phyloP scores from a whole-genome alignment of 2,888 invertebrate genomes.

The Archaeoteleia sp. region DNA sequence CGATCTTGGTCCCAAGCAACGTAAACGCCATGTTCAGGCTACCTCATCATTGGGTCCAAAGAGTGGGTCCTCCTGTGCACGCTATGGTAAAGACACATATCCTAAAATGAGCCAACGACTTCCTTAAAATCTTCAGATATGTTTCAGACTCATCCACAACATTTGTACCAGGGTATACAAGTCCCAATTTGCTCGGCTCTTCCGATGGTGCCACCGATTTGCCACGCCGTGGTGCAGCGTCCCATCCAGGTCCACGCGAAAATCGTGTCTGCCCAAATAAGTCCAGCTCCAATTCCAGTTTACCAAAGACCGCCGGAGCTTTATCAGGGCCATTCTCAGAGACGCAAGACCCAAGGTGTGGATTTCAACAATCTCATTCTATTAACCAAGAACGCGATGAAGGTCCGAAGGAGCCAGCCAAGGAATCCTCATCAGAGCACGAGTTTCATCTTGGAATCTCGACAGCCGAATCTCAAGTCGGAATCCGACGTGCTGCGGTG shows the following conservation, averaged over 20 bases:
- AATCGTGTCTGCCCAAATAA: constrained; percentile 45
- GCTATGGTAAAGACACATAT: constrained; percentile 55
- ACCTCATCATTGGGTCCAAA: constrained; percentile 67
- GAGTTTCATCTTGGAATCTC: constrained; percentile 57
- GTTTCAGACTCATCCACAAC: constrained; percentile 19
- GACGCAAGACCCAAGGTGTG: constrained; percentile 65
- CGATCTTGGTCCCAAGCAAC: constrained; percentile 59
- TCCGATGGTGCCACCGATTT: constrained; percentile 63
- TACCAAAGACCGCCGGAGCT: constrained; percentile 68
- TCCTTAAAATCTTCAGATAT: no score
- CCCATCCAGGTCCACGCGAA: constrained; percentile 60
- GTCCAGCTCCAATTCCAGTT: constrained; percentile 63
- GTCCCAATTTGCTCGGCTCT: constrained; percentile 55
- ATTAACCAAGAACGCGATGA: constrained; percentile 68
- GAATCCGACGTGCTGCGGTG: constrained; percentile 58
- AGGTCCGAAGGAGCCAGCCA: constrained; percentile 61
- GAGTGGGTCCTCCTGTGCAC: constrained; percentile 58
- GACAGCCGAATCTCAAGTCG: constrained; percentile 57
- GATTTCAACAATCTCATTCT: constrained; percentile 71
- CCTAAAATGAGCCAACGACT: no score
- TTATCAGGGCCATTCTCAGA: constrained; percentile 60
- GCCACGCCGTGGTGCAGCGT: constrained; percentile 62
- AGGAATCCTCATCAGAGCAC: constrained; percentile 58
- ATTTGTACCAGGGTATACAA: constrained; percentile 17
- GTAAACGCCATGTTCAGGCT: constrained; percentile 59